Evolutionary conservation across 2,113 vertebrate species (phyloP).

Genomic region (Microtus pennsylvanicus): DNA sequence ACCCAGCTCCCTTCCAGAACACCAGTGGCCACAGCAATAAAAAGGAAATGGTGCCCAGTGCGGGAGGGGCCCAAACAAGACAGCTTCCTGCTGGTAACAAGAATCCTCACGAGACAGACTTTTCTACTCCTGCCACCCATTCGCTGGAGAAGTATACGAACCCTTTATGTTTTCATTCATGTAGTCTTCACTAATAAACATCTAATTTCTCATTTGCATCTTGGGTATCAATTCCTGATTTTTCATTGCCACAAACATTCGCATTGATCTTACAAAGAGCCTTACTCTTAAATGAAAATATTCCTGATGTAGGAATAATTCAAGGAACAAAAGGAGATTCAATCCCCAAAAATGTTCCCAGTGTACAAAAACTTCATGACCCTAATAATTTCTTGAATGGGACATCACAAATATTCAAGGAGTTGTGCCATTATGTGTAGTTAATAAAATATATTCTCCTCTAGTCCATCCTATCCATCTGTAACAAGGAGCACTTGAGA

Average conservation of each 20-base stretch:
- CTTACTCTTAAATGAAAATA: slow-evolving; percentile 8
- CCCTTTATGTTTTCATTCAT: neutral
- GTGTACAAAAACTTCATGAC: neutral
- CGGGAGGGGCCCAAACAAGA: neutral
- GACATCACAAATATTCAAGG: neutral
- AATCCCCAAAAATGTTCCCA: neutral
- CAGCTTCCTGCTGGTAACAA: neutral
- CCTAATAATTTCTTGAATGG: neutral
- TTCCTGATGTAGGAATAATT: neutral
- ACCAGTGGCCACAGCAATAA: neutral
- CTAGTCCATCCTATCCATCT: neutral
- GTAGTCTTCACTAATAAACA: neutral
- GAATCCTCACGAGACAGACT: neutral
- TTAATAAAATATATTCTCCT: neutral
- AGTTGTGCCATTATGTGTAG: neutral
- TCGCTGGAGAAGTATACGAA: neutral
- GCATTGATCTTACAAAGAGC: slow-evolving; percentile 14
- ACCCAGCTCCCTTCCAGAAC: neutral
- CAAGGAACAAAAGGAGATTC: slow-evolving; percentile 47
- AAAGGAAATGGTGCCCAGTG: neutral
- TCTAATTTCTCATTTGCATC: neutral
- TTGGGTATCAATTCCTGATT: neutral
- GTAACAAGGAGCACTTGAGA: neutral
- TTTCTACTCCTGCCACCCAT: neutral
- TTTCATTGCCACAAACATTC: neutral